Base-by-base conservation (phyloP, 2,888 invertebrate genomes). In the Zygothrica quintamaculata region DNA sequence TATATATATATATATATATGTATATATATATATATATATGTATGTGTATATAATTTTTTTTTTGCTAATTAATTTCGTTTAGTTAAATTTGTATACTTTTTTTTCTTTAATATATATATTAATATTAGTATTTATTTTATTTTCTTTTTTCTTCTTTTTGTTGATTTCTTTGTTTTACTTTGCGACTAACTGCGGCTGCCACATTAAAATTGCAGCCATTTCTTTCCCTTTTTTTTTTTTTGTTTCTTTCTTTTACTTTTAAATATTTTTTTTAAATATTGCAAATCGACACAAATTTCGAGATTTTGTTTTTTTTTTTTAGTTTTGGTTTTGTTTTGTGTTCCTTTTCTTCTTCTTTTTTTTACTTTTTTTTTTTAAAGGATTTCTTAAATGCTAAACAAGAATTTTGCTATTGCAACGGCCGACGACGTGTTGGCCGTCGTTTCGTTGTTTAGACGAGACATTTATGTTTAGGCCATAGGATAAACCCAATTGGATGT, bases 371-470 rank as follows among this genome's bases (percentile, higher is more conserved):
- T n/a, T n/a, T n/a, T n/a, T n/a, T n/a, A n/a, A n/a, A n/a, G n/a
- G n/a, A 33, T 50, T 80, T 81, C 84, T 80, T 80, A 80, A 73
- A 78, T 68, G 76, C 80, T 80, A 80, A 82, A 81, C 72, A 84
- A 78, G 78, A 80, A 81, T 84, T 84, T 84, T 61, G 59, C 80
- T 80, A 84, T 80, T 84, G 80, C 84, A 79, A 77, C 82, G 73
- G 53, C 57, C 51, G 48, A 9, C 46, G 33, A 29, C 44, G 18
- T 3, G 18, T 33, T 44, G 46, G 59, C 59, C 51, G 62, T 12
- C 51, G 55, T 67, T 74, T 74, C 74, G 74, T 74, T 74, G 74
- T 84, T 76, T 66, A 69, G 80, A 74, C 80, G 80, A 68, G 59
- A 67, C 64, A 64, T 58, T 36, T 39, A 59, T 80, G 81, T 81